Percentiles rank a stretch among this genome's conserved stretches.
phyloP scores from a whole-genome alignment of 2,797 vertebrate genomes.

The Lepilemur septentrionalis region DNA sequence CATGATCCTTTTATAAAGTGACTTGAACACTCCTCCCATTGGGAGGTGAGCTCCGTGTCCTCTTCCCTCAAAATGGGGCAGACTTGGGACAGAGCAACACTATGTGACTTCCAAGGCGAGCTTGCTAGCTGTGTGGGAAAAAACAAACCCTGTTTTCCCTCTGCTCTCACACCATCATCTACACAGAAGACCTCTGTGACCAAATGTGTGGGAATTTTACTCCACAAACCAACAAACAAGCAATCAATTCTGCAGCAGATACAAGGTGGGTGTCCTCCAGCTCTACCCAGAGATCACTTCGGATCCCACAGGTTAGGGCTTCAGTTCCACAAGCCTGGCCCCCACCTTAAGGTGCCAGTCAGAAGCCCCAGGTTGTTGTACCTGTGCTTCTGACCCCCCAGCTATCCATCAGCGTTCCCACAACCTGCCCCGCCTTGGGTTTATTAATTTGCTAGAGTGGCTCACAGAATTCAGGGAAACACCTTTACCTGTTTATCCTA shows the following conservation, averaged over 20 bases:
- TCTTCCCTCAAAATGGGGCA: not conserved
- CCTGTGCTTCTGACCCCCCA: not conserved
- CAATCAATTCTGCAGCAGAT: not conserved
- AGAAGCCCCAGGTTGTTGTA: not conserved
- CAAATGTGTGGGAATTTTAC: not conserved
- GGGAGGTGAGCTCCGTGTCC: not conserved
- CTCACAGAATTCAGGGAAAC: not conserved
- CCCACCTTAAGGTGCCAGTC: not conserved
- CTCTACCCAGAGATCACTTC: not conserved
- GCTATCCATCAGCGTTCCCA: not conserved
- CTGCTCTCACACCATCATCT: not conserved
- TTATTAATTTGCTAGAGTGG: not conserved
- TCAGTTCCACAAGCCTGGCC: not conserved
- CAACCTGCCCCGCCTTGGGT: not conserved
- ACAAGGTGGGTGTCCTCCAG: not conserved
- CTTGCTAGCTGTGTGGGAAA: not conserved
- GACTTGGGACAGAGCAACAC: not conserved
- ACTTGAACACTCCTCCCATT: not conserved
- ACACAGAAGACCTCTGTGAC: not conserved
- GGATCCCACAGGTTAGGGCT: not conserved
- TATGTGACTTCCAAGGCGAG: not conserved
- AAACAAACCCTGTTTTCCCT: not conserved
- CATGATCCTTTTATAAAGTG: not conserved
- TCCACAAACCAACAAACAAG: not conserved
- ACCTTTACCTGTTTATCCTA: too few relatives aligned